Conservation (phyloP, 2,888 invertebrate genomes). For the Xestoiulus laeticollis region DNA sequence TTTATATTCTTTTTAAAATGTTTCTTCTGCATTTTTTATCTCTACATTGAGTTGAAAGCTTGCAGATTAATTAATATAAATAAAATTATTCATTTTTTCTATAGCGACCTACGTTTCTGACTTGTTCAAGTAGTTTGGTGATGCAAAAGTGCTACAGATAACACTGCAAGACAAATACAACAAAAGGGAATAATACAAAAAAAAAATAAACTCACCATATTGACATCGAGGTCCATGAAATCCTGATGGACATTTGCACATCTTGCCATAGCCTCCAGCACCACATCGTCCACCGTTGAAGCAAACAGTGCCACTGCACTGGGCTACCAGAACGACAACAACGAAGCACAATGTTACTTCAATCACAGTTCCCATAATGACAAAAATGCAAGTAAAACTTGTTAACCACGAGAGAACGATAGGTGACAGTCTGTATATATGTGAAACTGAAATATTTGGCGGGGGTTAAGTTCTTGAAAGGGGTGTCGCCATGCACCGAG, state of each 20-base stretch:
- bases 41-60: too few relatives aligned
- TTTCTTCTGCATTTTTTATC: too few relatives aligned
- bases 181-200: slow-evolving; percentile 38
- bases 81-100: too few relatives aligned
- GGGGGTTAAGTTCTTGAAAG: not conserved
- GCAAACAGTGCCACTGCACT: slow-evolving; percentile 65
- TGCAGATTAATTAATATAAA: too few relatives aligned
- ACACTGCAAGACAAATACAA: not conserved
- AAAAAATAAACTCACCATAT: slow-evolving; percentile 63
- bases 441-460: slow-evolving; percentile 1
- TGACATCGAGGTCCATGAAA: slow-evolving; percentile 67
- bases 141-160: too few relatives aligned
- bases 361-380: not conserved
- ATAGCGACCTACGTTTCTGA: too few relatives aligned
- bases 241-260: slow-evolving; percentile 64
- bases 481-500: not conserved
- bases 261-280: slow-evolving; percentile 60
- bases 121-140: too few relatives aligned
- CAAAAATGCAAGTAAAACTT: not conserved
- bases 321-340: slow-evolving; percentile 60
- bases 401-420: not conserved
- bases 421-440: not conserved
- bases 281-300: slow-evolving; percentile 66
- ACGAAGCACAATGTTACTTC: slow-evolving; percentile 8
- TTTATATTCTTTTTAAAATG: too few relatives aligned